These are phyloP conservation scores for Drosophila nigricruria DNA, from an alignment of 2,888 invertebrate genomes.

Conservation along the genomic window DNA sequence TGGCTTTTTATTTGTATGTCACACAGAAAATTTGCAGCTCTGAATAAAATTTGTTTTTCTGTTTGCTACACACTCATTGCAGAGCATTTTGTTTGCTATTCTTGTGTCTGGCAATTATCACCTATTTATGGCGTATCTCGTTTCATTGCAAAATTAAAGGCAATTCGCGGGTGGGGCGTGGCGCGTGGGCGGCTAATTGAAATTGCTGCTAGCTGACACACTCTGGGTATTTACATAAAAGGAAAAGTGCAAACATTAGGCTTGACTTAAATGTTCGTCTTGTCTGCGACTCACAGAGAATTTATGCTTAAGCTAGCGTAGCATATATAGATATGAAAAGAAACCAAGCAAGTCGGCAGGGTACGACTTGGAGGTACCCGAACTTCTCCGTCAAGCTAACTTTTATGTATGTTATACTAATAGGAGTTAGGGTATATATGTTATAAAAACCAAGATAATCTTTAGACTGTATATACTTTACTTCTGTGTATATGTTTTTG, in stretches of 20 bases:
- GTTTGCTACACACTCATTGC: conserved; percentile 1
- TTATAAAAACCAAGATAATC: not conserved
- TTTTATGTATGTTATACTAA: not conserved
- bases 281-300: not conserved
- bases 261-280: conserved; percentile 5
- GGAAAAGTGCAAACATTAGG: conserved; percentile 20
- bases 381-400: no score
- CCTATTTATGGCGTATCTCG: conserved; percentile 34
- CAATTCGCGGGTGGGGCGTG: conserved; percentile 30
- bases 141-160: conserved; percentile 40
- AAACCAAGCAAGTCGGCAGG: not conserved
- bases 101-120: conserved; percentile 49
- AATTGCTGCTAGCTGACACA: conserved; percentile 33
- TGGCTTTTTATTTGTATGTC: conserved; percentile 13
- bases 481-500: not conserved
- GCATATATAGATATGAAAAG: no score
- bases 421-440: not conserved
- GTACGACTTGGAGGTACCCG: not conserved
- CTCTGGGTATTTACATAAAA: conserved; percentile 45
- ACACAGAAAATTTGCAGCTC: conserved; percentile 26
- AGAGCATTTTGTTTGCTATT: conserved; percentile 1
- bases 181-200: conserved; percentile 46
- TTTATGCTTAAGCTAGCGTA: not conserved
- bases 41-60: conserved; percentile 27
- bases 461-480: not conserved